A percentile compares a stretch with the other conserved stretches of the same genome.
These are phyloP conservation scores for Amiota minor DNA, from an alignment of 2,888 invertebrate species.

Conservation along the genomic window DNA sequence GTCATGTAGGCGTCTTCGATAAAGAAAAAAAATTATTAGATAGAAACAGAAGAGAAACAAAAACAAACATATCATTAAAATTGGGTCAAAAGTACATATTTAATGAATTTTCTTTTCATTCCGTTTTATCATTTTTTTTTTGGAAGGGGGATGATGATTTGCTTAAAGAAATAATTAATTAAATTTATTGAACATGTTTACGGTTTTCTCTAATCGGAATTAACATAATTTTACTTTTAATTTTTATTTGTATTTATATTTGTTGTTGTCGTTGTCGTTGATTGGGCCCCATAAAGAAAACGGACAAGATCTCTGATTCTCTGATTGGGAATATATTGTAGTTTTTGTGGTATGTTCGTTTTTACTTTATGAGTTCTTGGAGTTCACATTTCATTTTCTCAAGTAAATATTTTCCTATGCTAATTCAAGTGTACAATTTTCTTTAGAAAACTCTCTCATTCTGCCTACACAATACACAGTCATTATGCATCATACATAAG, in stretches of 20 bases:
- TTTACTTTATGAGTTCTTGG: no score
- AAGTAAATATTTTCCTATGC: conserved; percentile 10
- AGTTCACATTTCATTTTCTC: background rate
- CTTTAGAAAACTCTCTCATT: background rate
- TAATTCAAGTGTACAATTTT: conserved; percentile 1
- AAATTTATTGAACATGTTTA: conserved; percentile 65
- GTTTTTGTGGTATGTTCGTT: background rate
- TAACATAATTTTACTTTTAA: conserved; percentile 56
- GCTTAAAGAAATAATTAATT: conserved; percentile 67
- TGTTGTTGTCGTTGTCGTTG: background rate
- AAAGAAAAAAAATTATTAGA: background rate
- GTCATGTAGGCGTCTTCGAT: conserved; percentile 1
- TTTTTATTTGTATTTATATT: conserved; percentile 1
- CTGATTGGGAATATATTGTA: background rate
- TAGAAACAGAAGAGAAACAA: conserved; percentile 4
- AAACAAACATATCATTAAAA: conserved; percentile 7
- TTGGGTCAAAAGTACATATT: conserved; percentile 10
- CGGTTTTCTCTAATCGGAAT: conserved; percentile 57
- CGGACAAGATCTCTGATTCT: background rate
- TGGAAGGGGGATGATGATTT: conserved; percentile 53
- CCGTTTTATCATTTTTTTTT: background rate
- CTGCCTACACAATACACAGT: background rate
- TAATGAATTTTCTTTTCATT: conserved; percentile 5
- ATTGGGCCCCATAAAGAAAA: background rate
- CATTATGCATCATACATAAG: background rate